These are phyloP conservation scores for Sporophila hypoxantha DNA, from an alignment of 2,113 vertebrate genomes.

Conservation along the genomic window DNA sequence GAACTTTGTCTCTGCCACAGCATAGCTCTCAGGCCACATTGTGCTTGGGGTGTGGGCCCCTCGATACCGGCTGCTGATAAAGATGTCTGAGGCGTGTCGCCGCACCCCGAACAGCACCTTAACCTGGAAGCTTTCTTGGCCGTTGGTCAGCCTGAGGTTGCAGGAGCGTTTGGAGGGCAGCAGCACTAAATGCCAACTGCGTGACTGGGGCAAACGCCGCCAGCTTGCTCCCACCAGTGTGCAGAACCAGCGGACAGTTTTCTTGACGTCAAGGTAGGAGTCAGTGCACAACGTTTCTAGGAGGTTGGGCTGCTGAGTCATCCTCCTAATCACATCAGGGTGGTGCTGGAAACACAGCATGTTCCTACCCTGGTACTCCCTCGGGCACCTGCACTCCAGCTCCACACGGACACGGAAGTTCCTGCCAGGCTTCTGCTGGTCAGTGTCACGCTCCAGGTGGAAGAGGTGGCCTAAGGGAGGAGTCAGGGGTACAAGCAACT, in stretches of 20 bases:
- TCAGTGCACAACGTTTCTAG: background rate
- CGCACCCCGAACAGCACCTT: background rate
- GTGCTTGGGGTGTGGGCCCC: background rate
- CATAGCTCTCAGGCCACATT: background rate
- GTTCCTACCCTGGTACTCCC: background rate
- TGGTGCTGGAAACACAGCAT: background rate
- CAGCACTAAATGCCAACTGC: background rate
- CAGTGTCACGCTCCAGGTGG: background rate
- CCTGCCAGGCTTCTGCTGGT: background rate
- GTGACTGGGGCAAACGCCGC: background rate
- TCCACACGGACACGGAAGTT: background rate
- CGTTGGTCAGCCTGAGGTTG: background rate
- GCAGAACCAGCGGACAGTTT: background rate
- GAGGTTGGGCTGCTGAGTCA: background rate
- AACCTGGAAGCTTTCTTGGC: background rate
- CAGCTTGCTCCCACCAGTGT: background rate
- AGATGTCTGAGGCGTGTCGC: background rate
- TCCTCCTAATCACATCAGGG: fast-evolving
- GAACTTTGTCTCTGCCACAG: background rate
- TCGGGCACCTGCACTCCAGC: background rate
- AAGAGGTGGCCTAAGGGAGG: background rate
- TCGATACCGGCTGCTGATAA: background rate
- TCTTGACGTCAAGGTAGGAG: background rate
- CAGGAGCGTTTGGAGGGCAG: background rate
- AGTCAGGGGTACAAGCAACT: background rate